Evolutionary conservation across 2,113 vertebrate genomes (phyloP), one percentile per base, ranked within the genome.

Genomic region (Engraulis encrasicolus): DNA sequence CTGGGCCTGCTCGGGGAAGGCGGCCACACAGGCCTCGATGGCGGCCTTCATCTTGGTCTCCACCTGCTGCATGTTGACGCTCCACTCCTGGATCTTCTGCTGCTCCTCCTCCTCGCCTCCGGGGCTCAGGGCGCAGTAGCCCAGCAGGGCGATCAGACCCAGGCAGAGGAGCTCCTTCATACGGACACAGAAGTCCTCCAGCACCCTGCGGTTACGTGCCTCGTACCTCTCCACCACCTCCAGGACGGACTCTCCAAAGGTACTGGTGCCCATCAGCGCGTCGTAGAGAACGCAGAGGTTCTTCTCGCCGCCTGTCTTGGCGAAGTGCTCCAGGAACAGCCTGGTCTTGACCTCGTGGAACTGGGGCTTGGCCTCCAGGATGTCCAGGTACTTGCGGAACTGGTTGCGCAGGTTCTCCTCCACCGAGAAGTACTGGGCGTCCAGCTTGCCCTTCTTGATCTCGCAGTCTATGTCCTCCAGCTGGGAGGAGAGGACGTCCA

Each of bases 131-230:
- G 94, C 91, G 2, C 89, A 90, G 80, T 94, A 86, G 14, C 94
- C 94, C 66, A 95, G 85, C 80, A 95, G 86, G 81, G 93, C 91
- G 1, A 96, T 95, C 79, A 96, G 86, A 2, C 95, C 95, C 85
- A 96, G 50, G 74, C 94, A 95, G 84, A 96, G 89, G 40, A 96
- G 93, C 86, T 96, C 94, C 87, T 96, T 96, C 91, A 95, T 91
- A 1, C 92, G 88, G 6, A 93, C 93, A 38, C 94, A 95, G 89
- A 94, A 95, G 18, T 95, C 93, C 1, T 96, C 95, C 84, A 96
- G 88, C 48, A 93, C 89, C 2, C 94, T 93, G 0, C 95, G 91
- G 87, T 86, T 95, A 37, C 91, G 90, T 4, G 80, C 92, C 27
- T 94, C 92, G 20, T 95, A 95, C 79, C 86, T 90, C 54, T 93